Evolutionary conservation across 2,113 vertebrate species (phyloP).

Genomic region (Carassius gibelio): DNA sequence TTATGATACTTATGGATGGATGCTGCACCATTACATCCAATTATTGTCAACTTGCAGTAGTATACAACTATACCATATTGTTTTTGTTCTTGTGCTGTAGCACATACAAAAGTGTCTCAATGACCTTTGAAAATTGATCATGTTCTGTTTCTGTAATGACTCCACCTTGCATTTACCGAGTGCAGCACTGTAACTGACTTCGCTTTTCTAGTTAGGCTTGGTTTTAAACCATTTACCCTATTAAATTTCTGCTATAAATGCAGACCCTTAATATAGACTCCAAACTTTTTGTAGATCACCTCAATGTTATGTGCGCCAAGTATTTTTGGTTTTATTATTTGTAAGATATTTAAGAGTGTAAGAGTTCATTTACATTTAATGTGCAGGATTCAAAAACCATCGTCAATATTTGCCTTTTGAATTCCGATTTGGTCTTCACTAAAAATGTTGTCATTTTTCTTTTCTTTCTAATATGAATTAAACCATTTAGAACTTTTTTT

Average conservation of each 20-base stretch:
- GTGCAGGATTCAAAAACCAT: not conserved
- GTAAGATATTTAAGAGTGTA: not conserved
- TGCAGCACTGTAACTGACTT: not conserved
- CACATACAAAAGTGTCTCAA: not conserved
- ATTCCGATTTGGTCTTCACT: not conserved
- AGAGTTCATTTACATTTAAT: not conserved
- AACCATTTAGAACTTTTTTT: not conserved
- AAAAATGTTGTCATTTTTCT: not conserved
- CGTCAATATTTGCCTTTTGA: not conserved
- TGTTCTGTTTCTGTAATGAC: not conserved
- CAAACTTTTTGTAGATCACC: not conserved
- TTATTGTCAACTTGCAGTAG: conserved; percentile 31
- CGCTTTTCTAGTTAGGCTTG: not conserved
- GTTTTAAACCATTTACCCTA: not conserved
- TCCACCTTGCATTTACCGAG: too few relatives aligned
- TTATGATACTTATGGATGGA: conserved; percentile 37
- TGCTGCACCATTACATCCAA: not conserved
- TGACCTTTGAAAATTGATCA: not conserved
- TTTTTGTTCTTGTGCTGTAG: not conserved
- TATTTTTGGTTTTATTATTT: not conserved
- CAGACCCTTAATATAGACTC: not conserved
- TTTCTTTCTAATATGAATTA: not conserved
- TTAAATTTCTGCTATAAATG: not conserved
- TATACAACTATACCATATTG: not conserved
- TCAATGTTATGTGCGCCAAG: not conserved